Evolutionary conservation across 1,140 invertebrate genomes (phyloP), one percentile per base, ranked within the genome.

Genomic region (Aphelenchoides fujianensis): DNA sequence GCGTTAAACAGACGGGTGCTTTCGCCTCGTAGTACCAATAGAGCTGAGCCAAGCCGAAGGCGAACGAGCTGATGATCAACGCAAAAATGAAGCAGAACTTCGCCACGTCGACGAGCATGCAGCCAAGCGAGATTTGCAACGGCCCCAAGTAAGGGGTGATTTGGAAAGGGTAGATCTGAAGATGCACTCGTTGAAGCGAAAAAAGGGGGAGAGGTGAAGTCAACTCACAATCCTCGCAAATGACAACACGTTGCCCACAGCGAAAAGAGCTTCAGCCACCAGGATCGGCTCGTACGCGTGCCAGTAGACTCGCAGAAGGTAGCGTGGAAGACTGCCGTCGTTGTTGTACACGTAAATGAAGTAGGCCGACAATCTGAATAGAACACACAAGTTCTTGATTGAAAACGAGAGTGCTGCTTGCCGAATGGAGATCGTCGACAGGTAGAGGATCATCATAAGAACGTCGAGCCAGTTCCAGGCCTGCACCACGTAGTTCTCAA

Each of bases 401-500:
- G n/a, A n/a, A n/a, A n/a, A n/a, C n/a, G n/a, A n/a, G n/a, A n/a
- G n/a, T 34, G 57, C 83, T 1, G 84, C 82, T 12, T 83, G 74
- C 27, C 86, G 73, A 1, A 87, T 77, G 2, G 86, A 84, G 68
- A 87, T 85, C 16, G 87, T 87, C 68, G 85, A 85, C 19, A 87
- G 79, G 75, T 87, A 88, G 5, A 88, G 82, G 16, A 85, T 86
- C 12, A 87, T 82, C 87, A 88, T 94, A 75, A 95, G 91, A 81
- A 95, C 96, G 85, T 97, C 95, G 2, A 97, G 90, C 75, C 96
- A 92, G 84, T 97, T 97, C 95, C 95, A 97, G 69, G 96, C 89
- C 86, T 97, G 94, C 57, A 90, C 90, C 34, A 94, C 87, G 81
- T 97, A 97, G 53, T 94, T 92, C 34, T 90, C 84, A n/a, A 96